phyloP scores from a whole-genome alignment of 2,113 vertebrate species.

The Eidolon helvum region DNA sequence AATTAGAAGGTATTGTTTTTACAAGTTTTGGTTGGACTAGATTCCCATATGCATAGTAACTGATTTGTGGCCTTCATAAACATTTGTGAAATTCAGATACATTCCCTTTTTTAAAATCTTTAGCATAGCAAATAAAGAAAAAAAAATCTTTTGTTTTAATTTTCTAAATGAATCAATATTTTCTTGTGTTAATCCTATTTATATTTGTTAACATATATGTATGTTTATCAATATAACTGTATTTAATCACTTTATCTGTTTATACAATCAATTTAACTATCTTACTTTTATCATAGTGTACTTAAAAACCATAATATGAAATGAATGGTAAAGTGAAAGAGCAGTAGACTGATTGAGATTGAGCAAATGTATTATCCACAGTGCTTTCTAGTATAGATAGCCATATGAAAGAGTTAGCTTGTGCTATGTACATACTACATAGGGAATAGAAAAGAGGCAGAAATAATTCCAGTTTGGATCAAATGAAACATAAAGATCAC shows the following conservation, averaged over 20 bases:
- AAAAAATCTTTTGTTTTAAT: neutral
- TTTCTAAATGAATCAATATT: neutral
- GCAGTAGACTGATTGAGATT: neutral
- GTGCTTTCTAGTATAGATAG: neutral
- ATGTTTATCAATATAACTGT: neutral
- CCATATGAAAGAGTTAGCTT: neutral
- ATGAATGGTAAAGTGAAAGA: neutral
- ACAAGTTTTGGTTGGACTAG: neutral
- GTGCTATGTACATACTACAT: fast-evolving
- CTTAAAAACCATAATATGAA: neutral
- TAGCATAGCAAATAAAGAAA: neutral
- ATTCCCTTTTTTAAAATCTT: neutral
- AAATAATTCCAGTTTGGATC: neutral
- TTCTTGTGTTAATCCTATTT: neutral
- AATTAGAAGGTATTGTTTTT: neutral
- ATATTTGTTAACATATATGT: neutral
- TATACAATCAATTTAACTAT: neutral
- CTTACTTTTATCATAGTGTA: neutral
- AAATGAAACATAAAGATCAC: neutral
- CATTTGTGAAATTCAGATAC: neutral
- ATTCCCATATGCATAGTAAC: neutral
- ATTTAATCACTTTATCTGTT: neutral
- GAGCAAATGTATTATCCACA: neutral
- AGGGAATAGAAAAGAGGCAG: neutral
- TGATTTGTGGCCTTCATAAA: neutral